phyloP scores from a whole-genome alignment of 1,140 invertebrate species.

The Dysdera silvatica region DNA sequence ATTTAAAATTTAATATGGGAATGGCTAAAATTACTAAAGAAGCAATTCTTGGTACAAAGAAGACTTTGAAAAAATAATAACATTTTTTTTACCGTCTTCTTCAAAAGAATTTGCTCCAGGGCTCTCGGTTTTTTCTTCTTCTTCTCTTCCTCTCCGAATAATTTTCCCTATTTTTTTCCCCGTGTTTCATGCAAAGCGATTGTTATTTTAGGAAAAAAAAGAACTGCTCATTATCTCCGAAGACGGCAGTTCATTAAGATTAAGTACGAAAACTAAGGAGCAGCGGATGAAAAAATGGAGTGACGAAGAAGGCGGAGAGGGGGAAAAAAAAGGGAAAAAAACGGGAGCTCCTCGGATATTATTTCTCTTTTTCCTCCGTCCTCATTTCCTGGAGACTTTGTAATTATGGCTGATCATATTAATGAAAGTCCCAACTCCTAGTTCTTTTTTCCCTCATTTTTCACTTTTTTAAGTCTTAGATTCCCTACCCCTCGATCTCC shows the following conservation, averaged over 20 bases:
- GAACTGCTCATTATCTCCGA: conserved; percentile 25
- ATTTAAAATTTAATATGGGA: conserved; percentile 31
- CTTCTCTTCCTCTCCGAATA: too few species aligned
- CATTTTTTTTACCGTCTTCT: too few species aligned
- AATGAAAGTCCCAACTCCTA: conserved; percentile 27
- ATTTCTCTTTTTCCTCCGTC: conserved; percentile 23
- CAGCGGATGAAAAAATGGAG: conserved; percentile 25
- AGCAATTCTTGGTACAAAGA: conserved; percentile 19
- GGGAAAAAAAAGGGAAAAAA: too few species aligned
- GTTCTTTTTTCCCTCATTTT: conserved; percentile 21
- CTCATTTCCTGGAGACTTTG: conserved; percentile 16
- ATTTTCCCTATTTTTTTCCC: too few species aligned
- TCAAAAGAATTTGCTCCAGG: too few species aligned
- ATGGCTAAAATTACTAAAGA: conserved; percentile 29
- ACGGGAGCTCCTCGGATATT: too few species aligned
- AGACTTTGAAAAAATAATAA: too few species aligned
- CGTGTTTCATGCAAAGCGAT: conserved; percentile 23
- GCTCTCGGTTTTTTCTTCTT: too few species aligned
- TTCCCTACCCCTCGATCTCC: not conserved
- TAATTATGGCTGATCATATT: conserved; percentile 32
- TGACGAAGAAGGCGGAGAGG: not conserved
- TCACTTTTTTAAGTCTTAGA: not conserved
- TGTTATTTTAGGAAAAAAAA: conserved; percentile 28
- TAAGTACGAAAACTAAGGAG: conserved; percentile 17
- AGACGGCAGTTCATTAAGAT: conserved; percentile 28